Conservation (phyloP, 2,888 invertebrate species). For the Spatulosminthurus flaviceps region DNA sequence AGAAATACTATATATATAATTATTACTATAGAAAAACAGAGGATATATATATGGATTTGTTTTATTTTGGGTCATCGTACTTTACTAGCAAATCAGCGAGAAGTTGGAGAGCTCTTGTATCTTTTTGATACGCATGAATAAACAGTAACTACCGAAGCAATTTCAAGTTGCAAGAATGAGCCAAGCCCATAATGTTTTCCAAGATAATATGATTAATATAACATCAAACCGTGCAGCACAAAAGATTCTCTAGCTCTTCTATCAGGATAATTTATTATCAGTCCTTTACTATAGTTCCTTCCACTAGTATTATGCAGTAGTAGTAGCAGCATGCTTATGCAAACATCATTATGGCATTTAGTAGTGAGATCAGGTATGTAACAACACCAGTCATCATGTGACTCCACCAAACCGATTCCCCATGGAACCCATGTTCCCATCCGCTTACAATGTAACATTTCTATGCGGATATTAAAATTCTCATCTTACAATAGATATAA, state of each 20-base stretch:
- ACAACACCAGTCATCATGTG: neutral
- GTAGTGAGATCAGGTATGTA: neutral
- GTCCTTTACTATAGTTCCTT: neutral
- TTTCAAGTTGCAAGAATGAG: conserved; percentile 30
- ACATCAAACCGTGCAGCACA: conserved; percentile 32
- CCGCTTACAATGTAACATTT: too few species aligned
- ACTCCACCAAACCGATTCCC: neutral
- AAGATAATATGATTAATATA: conserved; percentile 43
- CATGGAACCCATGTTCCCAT: neutral
- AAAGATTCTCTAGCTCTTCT: conserved; percentile 35
- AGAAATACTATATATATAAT: neutral
- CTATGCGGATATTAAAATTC: neutral
- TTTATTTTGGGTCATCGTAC: conserved; percentile 49
- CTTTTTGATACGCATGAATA: conserved; percentile 35
- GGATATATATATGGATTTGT: conserved; percentile 15
- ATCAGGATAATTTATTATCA: conserved; percentile 43
- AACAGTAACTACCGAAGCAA: conserved; percentile 45
- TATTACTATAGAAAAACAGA: neutral
- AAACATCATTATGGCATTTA: conserved; percentile 10
- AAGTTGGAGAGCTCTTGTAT: conserved; percentile 38
- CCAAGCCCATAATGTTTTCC: conserved; percentile 40
- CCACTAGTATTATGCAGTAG: too few species aligned
- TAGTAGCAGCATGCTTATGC: conserved; percentile 8
- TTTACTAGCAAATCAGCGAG: conserved; percentile 36
- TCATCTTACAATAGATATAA: neutral